Base-by-base conservation (phyloP, 2,888 invertebrate genomes). In the Patella depressa region DNA sequence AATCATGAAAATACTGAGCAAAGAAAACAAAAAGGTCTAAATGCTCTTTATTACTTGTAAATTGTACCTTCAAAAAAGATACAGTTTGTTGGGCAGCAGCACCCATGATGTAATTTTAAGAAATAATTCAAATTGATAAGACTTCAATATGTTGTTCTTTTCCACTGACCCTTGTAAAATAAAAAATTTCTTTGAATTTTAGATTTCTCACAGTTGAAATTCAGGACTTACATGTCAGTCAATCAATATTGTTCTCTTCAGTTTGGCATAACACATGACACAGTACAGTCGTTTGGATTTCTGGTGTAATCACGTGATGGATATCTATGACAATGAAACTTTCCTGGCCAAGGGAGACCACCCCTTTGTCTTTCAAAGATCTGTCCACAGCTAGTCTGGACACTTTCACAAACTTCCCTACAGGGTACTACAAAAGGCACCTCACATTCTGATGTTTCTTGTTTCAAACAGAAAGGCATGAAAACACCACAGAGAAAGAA, bases 321-420 rank as follows among this genome's bases (percentile, higher is more conserved):
- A 75, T 82, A 89, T 2, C 88, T 82, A 72, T 88, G 88, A 78
- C 89, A 89, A 74, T 89, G 89, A 19, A 89, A 81, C 80, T 89
- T 89, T 59, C 85, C 84, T 15, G 88, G 87, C 89, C 89, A 89
- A 14, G 85, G 85, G 0, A 89, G 78, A 2, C 86, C 86, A 7
- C 81, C 82, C 54, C 85, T 84, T n/a, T 79, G 70, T 53, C 81
- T 74, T 12, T 77, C 74, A 65, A 85, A 84, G 65, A 80, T 72
- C 3, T 74, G 77, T 34, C 78, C 74, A 78, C 89, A 89, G 2
- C 82, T 80, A 11, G 72, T 69, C 24, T 79, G 72, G 0, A 89
- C 84, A 53, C 85, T 83, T 55, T 86, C 81, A 78, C 89, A 89
- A 3, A 87, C 73, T 75, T 88, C 87, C 5, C 84, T 74, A 74